Conservation (phyloP, 2,113 vertebrate species). For the Lagopus leucura region DNA sequence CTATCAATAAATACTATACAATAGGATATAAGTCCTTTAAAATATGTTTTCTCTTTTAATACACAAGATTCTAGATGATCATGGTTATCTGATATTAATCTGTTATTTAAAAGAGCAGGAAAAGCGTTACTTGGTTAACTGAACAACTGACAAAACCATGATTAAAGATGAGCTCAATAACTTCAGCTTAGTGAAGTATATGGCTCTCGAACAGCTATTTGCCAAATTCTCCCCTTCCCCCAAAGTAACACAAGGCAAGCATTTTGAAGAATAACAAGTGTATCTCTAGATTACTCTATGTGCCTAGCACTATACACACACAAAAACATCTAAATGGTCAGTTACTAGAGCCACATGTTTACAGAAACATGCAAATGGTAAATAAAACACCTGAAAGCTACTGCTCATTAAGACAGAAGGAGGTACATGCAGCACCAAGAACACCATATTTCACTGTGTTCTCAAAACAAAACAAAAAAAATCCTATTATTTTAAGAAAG, state of each 20-base stretch:
- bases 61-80: background rate
- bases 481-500: background rate
- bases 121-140: background rate
- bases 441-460: background rate
- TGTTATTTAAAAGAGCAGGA: background rate
- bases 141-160: background rate
- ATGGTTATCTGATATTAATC: background rate
- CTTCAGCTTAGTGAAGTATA: background rate
- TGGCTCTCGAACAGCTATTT: fast-evolving
- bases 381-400: background rate
- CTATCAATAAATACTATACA: background rate
- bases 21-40: background rate
- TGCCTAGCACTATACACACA: background rate
- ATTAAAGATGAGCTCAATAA: background rate
- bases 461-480: background rate
- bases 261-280: background rate
- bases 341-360: background rate
- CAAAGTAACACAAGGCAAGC: background rate
- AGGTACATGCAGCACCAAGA: background rate
- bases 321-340: background rate
- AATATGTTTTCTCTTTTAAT: background rate
- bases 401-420: background rate
- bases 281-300: background rate
- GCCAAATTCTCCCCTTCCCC: background rate
- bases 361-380: background rate